Evolutionary conservation across 2,888 invertebrate genomes (phyloP), one percentile per base, ranked within the genome.

Genomic region (Cancer borealis): DNA sequence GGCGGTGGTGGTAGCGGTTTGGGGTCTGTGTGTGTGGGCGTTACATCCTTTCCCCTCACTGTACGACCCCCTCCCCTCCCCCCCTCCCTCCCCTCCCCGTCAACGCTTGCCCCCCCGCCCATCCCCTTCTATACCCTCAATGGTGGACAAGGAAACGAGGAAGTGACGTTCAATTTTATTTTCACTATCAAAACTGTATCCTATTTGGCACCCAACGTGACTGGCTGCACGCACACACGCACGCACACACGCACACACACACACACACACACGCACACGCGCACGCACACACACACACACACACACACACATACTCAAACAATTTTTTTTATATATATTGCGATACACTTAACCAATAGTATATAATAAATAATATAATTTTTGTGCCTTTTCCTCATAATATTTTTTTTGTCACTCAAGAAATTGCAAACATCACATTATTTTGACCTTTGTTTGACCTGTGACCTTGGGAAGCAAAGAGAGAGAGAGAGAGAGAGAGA

Each of bases 251-350:
- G 21, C 1, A 60, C 60, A 60, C 60, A 14, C 60, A 60, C 60
- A 60, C 60, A 60, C 60, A 21, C n/a, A n/a, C 12, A 46, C 47
- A 21, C 47, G 47, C 89, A 89, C 49, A 49, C 89, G 47, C 49
- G 49, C 47, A 89, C 89, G 49, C 26, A 47, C 49, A 89, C 49
- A 89, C 89, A 89, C 49, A 87, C 89, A 89, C 89, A 21, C 46
- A 30, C 89, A 89, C 89, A 84, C 47, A 90, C 90, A 90, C 54
- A 90, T 26, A 54, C 54, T 17, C 54, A 17, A 54, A 17, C 0
- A 1, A 2, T 39, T 39, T 39, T 39, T 39, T 2, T 39, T 39
- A 39, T 39, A 39, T 39, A 39, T 39, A 39, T 39, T 39, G 39
- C 39, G 39, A 2, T 39, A 39, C 39, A 39, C 39, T 39, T 39